Conservation (phyloP, 2,888 invertebrate species). For the Parasteatoda lunata region DNA sequence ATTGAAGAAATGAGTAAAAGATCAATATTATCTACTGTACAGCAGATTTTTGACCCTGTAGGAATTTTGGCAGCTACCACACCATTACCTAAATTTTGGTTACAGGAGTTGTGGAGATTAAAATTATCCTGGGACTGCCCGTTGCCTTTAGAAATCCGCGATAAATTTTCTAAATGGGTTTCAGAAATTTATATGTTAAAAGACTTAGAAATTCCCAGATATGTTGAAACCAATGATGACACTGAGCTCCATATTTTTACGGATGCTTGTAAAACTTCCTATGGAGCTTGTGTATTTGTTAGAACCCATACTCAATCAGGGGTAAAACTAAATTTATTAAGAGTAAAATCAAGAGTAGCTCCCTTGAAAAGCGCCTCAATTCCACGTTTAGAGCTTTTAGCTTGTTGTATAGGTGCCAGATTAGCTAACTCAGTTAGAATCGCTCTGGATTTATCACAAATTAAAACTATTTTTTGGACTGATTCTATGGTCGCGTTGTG, state of each 20-base stretch:
- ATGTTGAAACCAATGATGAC: background rate
- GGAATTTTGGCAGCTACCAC: background rate
- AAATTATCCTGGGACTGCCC: background rate
- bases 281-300: conserved; percentile 9
- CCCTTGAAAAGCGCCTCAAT: background rate
- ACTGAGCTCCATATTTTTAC: conserved; percentile 10
- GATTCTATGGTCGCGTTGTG: too few relatives aligned
- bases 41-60: conserved; percentile 14
- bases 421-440: conserved; percentile 8
- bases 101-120: background rate
- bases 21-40: too few relatives aligned
- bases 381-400: conserved; percentile 1
- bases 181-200: too few relatives aligned
- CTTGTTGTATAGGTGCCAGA: conserved; percentile 8
- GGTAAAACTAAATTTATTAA: background rate
- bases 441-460: conserved; percentile 20
- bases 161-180: too few relatives aligned
- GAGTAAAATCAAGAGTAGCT: background rate
- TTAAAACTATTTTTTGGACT: too few relatives aligned
- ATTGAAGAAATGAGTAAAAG: too few relatives aligned
- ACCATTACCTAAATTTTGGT: background rate
- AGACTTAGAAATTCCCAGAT: background rate
- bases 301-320: background rate
- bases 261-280: background rate
- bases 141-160: background rate